Conservation (phyloP, 30 jellyfish, hydroid and myxozoan species). For the Nemopilema nomurai region DNA sequence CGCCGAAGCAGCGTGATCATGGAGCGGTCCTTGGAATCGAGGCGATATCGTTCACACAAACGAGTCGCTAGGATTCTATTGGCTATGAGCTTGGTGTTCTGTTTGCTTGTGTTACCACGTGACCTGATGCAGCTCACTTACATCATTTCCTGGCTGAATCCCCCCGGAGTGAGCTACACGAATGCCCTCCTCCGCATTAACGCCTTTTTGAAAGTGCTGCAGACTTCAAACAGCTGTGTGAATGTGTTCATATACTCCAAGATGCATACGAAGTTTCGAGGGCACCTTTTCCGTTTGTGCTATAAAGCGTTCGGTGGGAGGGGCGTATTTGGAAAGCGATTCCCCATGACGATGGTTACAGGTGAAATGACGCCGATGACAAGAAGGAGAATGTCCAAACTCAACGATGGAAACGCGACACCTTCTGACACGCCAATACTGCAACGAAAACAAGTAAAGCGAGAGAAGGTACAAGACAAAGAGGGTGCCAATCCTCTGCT, state of each 20-base stretch:
- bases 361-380: conserved; percentile 21
- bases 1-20: conserved; percentile 28
- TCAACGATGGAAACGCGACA: conserved; percentile 12
- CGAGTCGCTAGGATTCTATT: conserved; percentile 71
- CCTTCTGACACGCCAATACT: conserved; percentile 38
- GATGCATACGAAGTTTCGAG: conserved; percentile 76
- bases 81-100: conserved; percentile 78
- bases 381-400: background rate
- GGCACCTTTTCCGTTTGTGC: conserved; percentile 17
- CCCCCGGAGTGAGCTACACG: conserved; percentile 56
- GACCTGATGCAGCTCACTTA: conserved; percentile 68
- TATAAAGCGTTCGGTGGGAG: conserved; percentile 5
- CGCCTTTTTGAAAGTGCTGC: conserved; percentile 78
- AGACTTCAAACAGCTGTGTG: conserved; percentile 90
- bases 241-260: conserved; percentile 84
- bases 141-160: conserved; percentile 75
- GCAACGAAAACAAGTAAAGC: background rate
- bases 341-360: background rate
- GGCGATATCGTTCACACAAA: conserved; percentile 57
- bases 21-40: conserved; percentile 32
- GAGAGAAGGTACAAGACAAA: background rate
- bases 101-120: conserved; percentile 81
- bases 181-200: conserved; percentile 30
- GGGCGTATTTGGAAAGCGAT: background rate
- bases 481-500: conserved; percentile 6